phyloP scores from a whole-genome alignment of 2,797 vertebrate genomes.

The Hylomyscus alleni region DNA sequence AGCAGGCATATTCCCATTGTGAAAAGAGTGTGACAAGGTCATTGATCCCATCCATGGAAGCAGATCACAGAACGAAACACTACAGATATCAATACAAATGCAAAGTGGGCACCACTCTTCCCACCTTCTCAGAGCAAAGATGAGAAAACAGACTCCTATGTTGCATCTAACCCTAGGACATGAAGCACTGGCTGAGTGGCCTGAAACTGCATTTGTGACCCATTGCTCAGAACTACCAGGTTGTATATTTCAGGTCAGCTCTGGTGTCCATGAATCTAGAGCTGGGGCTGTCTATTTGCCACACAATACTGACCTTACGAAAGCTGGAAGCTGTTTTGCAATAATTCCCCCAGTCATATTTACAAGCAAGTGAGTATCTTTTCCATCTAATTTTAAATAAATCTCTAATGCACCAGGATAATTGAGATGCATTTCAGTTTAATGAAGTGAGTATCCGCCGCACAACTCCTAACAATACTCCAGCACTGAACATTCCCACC shows the following conservation, averaged over 20 bases:
- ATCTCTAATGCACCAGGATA: background rate
- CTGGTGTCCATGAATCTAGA: background rate
- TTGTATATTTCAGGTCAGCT: background rate
- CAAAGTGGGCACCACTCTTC: background rate
- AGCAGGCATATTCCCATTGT: background rate
- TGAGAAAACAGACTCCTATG: background rate
- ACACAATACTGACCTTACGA: background rate
- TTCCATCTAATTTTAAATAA: constrained; percentile 47
- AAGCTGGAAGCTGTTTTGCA: background rate
- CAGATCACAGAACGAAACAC: background rate
- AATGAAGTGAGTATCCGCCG: constrained; percentile 7
- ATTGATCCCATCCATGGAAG: background rate
- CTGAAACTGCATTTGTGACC: background rate
- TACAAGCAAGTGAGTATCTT: constrained; percentile 22
- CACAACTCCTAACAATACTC: constrained; percentile 33
- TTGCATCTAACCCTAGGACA: too few relatives aligned
- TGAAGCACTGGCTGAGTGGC: background rate
- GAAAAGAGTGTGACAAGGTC: background rate
- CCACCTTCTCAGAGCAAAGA: background rate
- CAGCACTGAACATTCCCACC: background rate
- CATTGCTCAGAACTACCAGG: background rate
- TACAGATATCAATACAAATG: background rate
- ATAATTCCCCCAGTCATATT: background rate
- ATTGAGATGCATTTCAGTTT: background rate
- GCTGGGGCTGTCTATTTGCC: background rate